Evolutionary conservation across 2,797 vertebrate genomes (phyloP), one percentile per base, ranked within the genome.

Genomic region (Sebastes vulpes): DNA sequence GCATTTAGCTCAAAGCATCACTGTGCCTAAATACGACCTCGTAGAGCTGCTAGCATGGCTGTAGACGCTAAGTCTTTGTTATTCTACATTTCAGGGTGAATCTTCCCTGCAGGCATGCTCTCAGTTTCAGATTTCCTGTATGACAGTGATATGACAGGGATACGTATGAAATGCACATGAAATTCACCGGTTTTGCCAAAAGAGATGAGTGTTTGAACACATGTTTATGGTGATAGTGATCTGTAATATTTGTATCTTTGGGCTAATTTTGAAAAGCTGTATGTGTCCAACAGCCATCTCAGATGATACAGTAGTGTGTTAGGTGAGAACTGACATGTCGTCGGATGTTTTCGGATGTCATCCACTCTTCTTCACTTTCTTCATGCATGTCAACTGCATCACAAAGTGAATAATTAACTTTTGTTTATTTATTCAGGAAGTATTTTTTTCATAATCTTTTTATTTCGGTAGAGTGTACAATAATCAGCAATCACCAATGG

Each of bases 101-200:
- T 7, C 32, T 23, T 29, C 11, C 63, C 77, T 69, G 74, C 58
- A 85, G 84, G 65, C 63, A 16, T 16, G 21, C 56, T 38, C 16
- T 35, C n/a, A 21, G 61, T 72, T 52, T 82, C 59, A 72, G 20
- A 54, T 89, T 82, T 61, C 72, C 26, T 42, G 1, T 8, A 18
- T 54, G 75, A 82, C 63, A 64, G 5, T 52, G 26, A 79, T 65
- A 53, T 64, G 75, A 70, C 23, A 69, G 4, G 2, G 52, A 72
- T 63, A 58, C 4, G 9, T 60, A 26, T 75, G 50, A 79, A 61
- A 68, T 61, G 56, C 18, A 69, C 46, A 66, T 68, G 5, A 75
- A 76, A 42, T 59, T 38, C 18, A 59, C 0, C 6, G 2, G 1
- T 32, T 68, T 65, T 38, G 21, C 32, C 29, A 67, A 68, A 71